A percentile compares a stretch with the other conserved stretches of the same genome.
phyloP scores from a whole-genome alignment of 2,797 vertebrate species.

The Scomberomorus guttatus region DNA sequence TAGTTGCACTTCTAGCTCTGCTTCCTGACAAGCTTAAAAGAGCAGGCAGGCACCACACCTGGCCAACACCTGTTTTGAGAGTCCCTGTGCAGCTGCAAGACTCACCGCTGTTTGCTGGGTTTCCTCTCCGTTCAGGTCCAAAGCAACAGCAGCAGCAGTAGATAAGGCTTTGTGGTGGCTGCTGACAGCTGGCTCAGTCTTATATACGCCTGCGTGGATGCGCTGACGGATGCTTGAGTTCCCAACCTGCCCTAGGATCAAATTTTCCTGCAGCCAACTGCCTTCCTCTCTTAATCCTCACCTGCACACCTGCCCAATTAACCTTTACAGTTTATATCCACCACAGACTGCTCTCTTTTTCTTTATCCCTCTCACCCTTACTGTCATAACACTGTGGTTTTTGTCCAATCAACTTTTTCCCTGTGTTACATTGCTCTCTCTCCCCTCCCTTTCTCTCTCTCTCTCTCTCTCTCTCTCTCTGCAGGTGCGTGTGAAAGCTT shows the following conservation, averaged over 20 bases:
- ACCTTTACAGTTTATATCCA: conserved; percentile 88
- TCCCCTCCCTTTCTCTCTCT: neutral
- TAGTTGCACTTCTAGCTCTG: neutral
- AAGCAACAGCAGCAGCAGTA: conserved; percentile 63
- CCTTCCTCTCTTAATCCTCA: conserved; percentile 87
- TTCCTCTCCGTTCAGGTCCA: conserved; percentile 62
- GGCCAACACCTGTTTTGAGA: conserved; percentile 21
- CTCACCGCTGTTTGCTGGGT: conserved; percentile 77
- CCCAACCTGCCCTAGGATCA: conserved; percentile 89
- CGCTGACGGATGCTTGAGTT: conserved; percentile 91
- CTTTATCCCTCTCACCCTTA: neutral
- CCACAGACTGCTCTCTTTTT: conserved; percentile 27
- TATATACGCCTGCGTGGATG: conserved; percentile 89
- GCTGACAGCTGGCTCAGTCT: conserved; percentile 78
- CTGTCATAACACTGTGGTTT: conserved; percentile 34
- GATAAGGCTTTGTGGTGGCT: conserved; percentile 75
- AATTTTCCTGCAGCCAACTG: conserved; percentile 82
- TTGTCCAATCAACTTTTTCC: conserved; percentile 64
- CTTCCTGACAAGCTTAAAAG: neutral
- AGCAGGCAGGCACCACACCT: conserved; percentile 23
- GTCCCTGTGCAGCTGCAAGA: conserved; percentile 41
- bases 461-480: conserved; percentile 32
- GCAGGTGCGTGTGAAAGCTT: conserved; percentile 55
- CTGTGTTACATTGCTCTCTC: neutral
- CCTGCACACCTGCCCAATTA: conserved; percentile 89